phyloP scores from a whole-genome alignment of 2,797 vertebrate species.

The Pangasius djambal region DNA sequence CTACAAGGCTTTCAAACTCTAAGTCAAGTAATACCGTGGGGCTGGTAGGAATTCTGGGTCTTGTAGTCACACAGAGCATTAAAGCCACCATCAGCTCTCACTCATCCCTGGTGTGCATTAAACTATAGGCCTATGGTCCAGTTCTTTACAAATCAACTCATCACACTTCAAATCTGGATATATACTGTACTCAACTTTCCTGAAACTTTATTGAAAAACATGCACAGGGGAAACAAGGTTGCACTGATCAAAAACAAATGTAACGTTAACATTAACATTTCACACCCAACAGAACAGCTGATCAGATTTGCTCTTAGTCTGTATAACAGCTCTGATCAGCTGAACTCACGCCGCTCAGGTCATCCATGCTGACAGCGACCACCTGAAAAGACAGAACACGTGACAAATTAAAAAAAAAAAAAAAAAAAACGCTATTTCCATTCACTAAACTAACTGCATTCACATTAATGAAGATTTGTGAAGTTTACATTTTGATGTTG shows the following conservation, averaged over 20 bases:
- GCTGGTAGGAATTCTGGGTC: conserved; percentile 2
- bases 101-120: background rate
- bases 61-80: background rate
- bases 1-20: background rate
- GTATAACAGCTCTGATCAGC: background rate
- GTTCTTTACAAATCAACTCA: background rate
- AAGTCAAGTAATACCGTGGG: background rate
- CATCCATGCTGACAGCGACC: conserved; percentile 55
- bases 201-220: conserved; percentile 3
- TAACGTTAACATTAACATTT: background rate
- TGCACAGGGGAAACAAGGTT: background rate
- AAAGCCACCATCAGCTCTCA: background rate
- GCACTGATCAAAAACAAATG: background rate
- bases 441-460: background rate
- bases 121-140: background rate
- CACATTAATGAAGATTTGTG: background rate
- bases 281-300: background rate
- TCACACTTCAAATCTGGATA: background rate
- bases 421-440: background rate
- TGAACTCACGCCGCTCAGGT: conserved; percentile 33
- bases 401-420: background rate
- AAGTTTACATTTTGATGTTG: conserved; percentile 65
- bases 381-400: conserved; percentile 45
- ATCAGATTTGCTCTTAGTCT: background rate
- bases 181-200: background rate